Conservation (phyloP, 2,113 vertebrate species). For the Strix uralensis region DNA sequence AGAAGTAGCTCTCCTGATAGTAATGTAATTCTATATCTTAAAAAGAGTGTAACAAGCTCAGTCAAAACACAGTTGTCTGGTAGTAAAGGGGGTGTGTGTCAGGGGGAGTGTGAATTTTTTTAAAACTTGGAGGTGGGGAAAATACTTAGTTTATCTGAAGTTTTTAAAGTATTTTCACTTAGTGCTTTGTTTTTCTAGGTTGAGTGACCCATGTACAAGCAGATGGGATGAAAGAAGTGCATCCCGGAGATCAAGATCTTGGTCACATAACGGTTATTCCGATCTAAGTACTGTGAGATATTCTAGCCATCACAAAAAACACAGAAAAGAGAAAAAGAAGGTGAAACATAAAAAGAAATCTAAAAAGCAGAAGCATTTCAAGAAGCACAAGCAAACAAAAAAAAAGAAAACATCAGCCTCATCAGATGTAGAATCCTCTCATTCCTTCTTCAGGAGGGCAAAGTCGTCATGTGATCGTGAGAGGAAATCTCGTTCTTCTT, state of each 20-base stretch:
- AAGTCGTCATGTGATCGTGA: slow-evolving; percentile 69
- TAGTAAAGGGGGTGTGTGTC: not conserved
- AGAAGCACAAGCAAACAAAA: slow-evolving; percentile 85
- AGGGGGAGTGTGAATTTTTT: not conserved
- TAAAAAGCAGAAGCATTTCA: slow-evolving; percentile 89
- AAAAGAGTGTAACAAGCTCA: not conserved
- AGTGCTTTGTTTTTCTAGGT: slow-evolving; percentile 62
- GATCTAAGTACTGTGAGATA: slow-evolving; percentile 75
- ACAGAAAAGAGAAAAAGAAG: slow-evolving; percentile 89
- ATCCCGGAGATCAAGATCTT: slow-evolving; percentile 86
- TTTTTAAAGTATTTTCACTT: not conserved
- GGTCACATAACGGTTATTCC: slow-evolving; percentile 84
- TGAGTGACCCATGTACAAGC: slow-evolving; percentile 84
- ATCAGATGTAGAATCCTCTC: slow-evolving; percentile 75
- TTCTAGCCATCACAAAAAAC: slow-evolving; percentile 75
- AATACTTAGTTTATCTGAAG: not conserved
- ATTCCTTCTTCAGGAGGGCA: slow-evolving; percentile 71
- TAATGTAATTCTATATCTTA: not conserved
- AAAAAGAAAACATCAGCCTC: slow-evolving; percentile 63
- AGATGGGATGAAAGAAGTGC: slow-evolving; percentile 89
- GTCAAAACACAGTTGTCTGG: not conserved
- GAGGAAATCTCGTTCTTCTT: slow-evolving; percentile 79
- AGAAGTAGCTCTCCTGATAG: not conserved
- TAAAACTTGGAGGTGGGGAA: not conserved
- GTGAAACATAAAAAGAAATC: slow-evolving; percentile 90